Conservation (phyloP, 2,888 invertebrate species). For the Myopa testacea region DNA sequence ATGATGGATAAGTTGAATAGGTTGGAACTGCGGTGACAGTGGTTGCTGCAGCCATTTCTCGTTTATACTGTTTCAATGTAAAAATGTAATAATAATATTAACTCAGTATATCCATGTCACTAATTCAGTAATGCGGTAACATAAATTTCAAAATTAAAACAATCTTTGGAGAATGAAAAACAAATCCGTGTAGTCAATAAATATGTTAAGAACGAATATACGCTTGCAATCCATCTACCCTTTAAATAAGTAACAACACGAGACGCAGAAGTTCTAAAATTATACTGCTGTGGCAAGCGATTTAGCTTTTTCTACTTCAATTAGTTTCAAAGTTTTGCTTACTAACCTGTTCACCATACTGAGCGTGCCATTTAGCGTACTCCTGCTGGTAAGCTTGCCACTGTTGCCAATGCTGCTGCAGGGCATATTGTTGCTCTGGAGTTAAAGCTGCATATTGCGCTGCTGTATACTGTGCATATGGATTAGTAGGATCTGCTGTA, state of each 20-base stretch:
- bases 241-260: too few species aligned
- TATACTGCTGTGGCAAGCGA: too few species aligned
- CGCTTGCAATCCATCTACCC: too few species aligned
- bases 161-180: too few species aligned
- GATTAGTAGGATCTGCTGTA: conserved; percentile 44
- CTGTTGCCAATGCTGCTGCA: conserved; percentile 68
- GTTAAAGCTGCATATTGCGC: conserved; percentile 65
- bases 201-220: too few species aligned
- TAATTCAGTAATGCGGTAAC: too few species aligned
- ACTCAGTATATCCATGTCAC: not conserved
- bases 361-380: conserved; percentile 68
- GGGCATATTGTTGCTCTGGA: conserved; percentile 65
- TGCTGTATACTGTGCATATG: conserved; percentile 60
- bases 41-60: conserved; percentile 66
- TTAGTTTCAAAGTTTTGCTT: not conserved
- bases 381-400: conserved; percentile 68
- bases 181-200: too few species aligned
- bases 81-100: conserved; percentile 5
- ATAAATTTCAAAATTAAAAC: too few species aligned
- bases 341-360: conserved; percentile 67
- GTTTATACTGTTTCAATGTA: conserved; percentile 59
- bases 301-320: too few species aligned
- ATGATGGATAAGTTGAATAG: conserved; percentile 37
- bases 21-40: conserved; percentile 45
- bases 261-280: too few species aligned